Evolutionary conservation across 2,113 vertebrate species (phyloP).

Genomic region (Coreoperca whiteheadi): DNA sequence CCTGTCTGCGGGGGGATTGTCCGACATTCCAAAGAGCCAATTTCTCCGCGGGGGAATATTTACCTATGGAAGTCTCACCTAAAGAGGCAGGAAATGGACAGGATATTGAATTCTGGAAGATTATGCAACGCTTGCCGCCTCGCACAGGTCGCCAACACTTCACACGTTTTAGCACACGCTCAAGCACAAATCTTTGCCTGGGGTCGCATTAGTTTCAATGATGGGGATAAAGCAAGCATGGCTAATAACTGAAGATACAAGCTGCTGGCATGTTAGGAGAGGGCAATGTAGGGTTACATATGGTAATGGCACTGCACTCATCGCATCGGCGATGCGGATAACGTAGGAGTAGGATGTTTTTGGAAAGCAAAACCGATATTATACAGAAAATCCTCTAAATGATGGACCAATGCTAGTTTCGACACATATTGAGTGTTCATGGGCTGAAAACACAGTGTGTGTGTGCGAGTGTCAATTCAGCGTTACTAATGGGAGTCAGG

Average conservation of each 20-base stretch:
- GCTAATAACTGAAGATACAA: conserved; percentile 38
- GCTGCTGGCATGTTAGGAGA: not conserved
- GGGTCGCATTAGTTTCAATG: conserved; percentile 36
- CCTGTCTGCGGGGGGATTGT: conserved; percentile 31
- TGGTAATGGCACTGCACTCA: not conserved
- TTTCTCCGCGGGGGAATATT: conserved; percentile 63
- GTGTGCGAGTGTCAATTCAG: conserved; percentile 34
- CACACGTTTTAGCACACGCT: conserved; percentile 24
- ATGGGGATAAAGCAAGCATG: conserved; percentile 23
- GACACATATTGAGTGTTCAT: conserved; percentile 25
- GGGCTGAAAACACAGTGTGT: conserved; percentile 33
- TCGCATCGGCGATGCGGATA: conserved; percentile 5
- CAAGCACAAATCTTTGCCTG: not conserved
- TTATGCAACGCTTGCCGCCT: conserved; percentile 53
- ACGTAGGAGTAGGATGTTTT: not conserved
- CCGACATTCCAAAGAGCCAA: conserved; percentile 54
- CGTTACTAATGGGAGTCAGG: conserved; percentile 63
- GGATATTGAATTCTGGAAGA: conserved; percentile 74
- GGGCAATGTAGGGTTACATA: not conserved
- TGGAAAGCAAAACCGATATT: not conserved
- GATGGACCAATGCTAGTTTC: not conserved
- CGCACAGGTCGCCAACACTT: conserved; percentile 54
- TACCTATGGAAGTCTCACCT: conserved; percentile 69
- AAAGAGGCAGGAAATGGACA: conserved; percentile 70
- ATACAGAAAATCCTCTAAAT: conserved; percentile 7